These are phyloP conservation scores for Amphipoea lucens DNA, from an alignment of 2,888 invertebrate species.

Conservation along the genomic window DNA sequence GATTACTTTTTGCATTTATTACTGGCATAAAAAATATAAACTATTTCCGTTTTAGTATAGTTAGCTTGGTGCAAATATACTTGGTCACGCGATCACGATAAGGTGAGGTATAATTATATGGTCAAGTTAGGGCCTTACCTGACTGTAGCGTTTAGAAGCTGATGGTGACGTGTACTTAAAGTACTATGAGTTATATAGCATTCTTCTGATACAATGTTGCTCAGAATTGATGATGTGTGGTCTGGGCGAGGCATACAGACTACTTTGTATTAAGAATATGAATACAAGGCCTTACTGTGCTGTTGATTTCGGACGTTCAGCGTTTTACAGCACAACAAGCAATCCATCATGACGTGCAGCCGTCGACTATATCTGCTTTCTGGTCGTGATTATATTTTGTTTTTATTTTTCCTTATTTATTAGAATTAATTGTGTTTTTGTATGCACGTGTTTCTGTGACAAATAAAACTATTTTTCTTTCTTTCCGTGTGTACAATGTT, in stretches of 20 bases:
- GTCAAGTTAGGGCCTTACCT: slow-evolving; percentile 40
- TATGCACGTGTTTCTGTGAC: too few relatives aligned
- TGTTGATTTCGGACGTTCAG: slow-evolving; percentile 33
- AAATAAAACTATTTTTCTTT: too few relatives aligned
- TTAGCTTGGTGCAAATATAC: slow-evolving; percentile 62
- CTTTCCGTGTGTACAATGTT: slow-evolving; percentile 3
- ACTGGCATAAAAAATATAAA: slow-evolving; percentile 67
- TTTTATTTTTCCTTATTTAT: too few relatives aligned
- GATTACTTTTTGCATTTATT: slow-evolving; percentile 71
- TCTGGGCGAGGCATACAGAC: slow-evolving; percentile 29
- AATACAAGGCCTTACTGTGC: slow-evolving; percentile 42
- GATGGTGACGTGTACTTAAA: slow-evolving; percentile 18
- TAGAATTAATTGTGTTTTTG: too few relatives aligned
- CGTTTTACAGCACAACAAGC: slow-evolving; percentile 30
- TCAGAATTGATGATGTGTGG: slow-evolving; percentile 51
- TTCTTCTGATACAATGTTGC: slow-evolving; percentile 52
- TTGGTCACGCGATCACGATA: slow-evolving; percentile 71
- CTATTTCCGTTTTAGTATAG: slow-evolving; percentile 71
- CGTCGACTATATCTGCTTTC: too few relatives aligned
- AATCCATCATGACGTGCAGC: background rate
- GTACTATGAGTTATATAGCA: slow-evolving; percentile 24
- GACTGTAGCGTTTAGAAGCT: slow-evolving; percentile 11
- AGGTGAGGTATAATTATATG: slow-evolving; percentile 54
- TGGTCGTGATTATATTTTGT: too few relatives aligned
- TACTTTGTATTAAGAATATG: slow-evolving; percentile 53